A percentile compares a stretch with the other conserved stretches of the same genome.
Conservation (phyloP, 2,797 vertebrate genomes). For the Miichthys miiuy region DNA sequence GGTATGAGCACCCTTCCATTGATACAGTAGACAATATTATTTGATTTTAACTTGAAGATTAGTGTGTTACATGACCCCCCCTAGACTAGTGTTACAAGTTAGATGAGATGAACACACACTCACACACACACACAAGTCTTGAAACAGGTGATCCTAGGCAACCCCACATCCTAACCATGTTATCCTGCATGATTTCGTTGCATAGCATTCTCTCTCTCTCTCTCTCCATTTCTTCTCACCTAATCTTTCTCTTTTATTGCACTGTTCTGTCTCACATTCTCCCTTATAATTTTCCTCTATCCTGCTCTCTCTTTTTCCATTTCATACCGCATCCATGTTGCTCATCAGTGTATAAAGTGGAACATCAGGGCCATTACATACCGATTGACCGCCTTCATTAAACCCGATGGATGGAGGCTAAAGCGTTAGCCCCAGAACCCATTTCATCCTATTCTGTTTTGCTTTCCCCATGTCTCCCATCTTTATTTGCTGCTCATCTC, state of each 20-base stretch:
- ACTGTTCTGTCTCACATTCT: constrained; percentile 11
- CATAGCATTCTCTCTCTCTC: constrained; percentile 11
- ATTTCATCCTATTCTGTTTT: constrained; percentile 64
- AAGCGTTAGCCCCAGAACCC: constrained; percentile 46
- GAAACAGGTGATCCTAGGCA: constrained; percentile 31
- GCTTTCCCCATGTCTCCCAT: constrained; percentile 56
- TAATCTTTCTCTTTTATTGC: not conserved
- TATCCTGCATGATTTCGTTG: constrained; percentile 64
- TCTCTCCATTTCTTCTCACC: constrained; percentile 19
- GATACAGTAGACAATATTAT: not conserved
- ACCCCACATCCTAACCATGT: constrained; percentile 41
- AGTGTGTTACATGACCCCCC: not conserved
- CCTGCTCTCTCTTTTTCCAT: constrained; percentile 31
- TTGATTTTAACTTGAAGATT: not conserved
- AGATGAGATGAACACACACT: constrained; percentile 19
- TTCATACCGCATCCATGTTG: constrained; percentile 39
- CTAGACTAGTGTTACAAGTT: not conserved
- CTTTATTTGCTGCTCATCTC: constrained; percentile 73
- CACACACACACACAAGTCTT: constrained; percentile 2
- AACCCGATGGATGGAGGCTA: constrained; percentile 57
- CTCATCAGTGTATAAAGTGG: constrained; percentile 54
- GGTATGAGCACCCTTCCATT: constrained; percentile 88
- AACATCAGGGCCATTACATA: constrained; percentile 56
- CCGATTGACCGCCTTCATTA: constrained; percentile 65
- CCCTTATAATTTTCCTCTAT: not conserved